Evolutionary conservation across 2,797 vertebrate genomes (phyloP), one percentile per base, ranked within the genome.

Genomic region (Carapus acus): DNA sequence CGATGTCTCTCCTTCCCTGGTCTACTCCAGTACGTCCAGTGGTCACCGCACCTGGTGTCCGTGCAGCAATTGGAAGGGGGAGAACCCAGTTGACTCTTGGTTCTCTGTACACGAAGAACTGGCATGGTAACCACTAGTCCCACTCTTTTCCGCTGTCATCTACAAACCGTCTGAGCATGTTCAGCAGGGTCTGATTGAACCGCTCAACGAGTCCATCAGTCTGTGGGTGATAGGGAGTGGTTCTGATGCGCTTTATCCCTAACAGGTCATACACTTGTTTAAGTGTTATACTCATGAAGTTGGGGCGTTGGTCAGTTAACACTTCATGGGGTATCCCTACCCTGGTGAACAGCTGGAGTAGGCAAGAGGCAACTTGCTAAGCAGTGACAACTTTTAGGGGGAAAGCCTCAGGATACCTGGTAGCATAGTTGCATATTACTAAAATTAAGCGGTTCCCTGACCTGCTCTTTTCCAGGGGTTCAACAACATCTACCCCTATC

Each of bases 301-400:
- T n/a, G n/a, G n/a, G n/a, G n/a, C n/a, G n/a, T n/a, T n/a, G n/a
- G n/a, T n/a, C n/a, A n/a, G n/a, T n/a, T n/a, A 12, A 50, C 45
- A 12, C 62, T 48, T 13, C n/a, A n/a, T n/a, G n/a, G n/a, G n/a
- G n/a, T n/a, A n/a, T n/a, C n/a, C n/a, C n/a, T n/a, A n/a, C n/a
- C n/a, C n/a, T n/a, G n/a, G 43, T 47, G 5, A 65, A 53, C 12
- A 64, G 20, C 24, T 65, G 49, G 2, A 65, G 11, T 3, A 38
- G 12, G 8, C 4, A 50, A 13, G 17, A 12, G 1, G 48, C 54
- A 7, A 57, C 27, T 2, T 13, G 1, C 7, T 24, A 48, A n/a
- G 43, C 49, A 21, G 58, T 42, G 4, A 49, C 18, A 1, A 18
- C 3, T 33, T 49, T 62, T 6, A 5, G 55, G 0, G 1, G 40